These are phyloP conservation scores for Florisuga fusca DNA, from an alignment of 2,797 vertebrate genomes.

Conservation along the genomic window DNA sequence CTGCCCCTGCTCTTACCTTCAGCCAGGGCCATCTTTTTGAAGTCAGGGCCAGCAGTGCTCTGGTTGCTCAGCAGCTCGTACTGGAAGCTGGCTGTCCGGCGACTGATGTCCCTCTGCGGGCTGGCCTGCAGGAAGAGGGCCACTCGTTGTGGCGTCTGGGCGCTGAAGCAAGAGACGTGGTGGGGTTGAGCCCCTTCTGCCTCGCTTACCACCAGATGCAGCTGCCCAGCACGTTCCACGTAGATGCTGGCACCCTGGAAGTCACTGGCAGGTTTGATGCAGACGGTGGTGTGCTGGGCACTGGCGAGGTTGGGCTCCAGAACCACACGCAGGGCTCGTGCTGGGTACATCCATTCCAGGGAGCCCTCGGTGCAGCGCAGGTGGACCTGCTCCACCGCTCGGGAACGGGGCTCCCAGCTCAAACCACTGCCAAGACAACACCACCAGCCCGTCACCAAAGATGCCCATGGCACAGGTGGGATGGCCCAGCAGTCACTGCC, in stretches of 20 bases:
- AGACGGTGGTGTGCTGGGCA: constrained; percentile 63
- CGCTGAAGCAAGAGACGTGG: constrained; percentile 81
- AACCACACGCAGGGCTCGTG: constrained; percentile 79
- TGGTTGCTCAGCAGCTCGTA: constrained; percentile 82
- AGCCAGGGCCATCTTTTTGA: constrained; percentile 26
- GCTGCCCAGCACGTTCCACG: constrained; percentile 75
- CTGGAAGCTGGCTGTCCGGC: constrained; percentile 80
- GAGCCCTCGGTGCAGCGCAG: constrained; percentile 83
- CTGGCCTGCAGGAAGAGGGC: constrained; percentile 83
- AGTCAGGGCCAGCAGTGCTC: constrained; percentile 9
- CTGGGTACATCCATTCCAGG: constrained; percentile 83
- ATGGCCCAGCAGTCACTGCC: too few relatives aligned
- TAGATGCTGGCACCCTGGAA: constrained; percentile 81
- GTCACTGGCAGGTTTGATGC: constrained; percentile 79
- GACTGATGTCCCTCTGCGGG: constrained; percentile 75
- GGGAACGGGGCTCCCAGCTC: constrained; percentile 65
- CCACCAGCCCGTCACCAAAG: fast-evolving
- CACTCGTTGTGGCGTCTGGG: constrained; percentile 50
- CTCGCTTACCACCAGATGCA: constrained; percentile 77
- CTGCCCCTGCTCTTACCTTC: constrained; percentile 69
- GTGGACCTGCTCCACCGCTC: constrained; percentile 82
- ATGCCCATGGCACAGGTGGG: not conserved
- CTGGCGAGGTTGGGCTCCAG: constrained; percentile 82
- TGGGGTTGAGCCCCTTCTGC: constrained; percentile 4
- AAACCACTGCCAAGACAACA: constrained; percentile 71